These are phyloP conservation scores for Lepeophtheirus nordmannii DNA, from an alignment of 2,888 invertebrate species.

Conservation along the genomic window DNA sequence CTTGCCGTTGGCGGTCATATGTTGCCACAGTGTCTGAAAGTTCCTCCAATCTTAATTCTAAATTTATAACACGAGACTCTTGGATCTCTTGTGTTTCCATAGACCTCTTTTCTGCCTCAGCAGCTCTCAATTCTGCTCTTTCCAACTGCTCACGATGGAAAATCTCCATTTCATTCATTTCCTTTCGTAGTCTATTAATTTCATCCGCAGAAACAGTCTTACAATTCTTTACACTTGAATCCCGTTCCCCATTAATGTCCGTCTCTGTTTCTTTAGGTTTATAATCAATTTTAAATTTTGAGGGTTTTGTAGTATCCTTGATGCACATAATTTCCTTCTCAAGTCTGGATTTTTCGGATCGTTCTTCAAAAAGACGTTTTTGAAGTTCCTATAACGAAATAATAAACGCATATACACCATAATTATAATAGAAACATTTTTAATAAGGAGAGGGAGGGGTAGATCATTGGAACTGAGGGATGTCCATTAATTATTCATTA, in stretches of 20 bases:
- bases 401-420: too few relatives aligned
- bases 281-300: not conserved
- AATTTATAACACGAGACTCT: slow-evolving; percentile 56
- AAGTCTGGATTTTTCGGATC: not conserved
- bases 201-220: slow-evolving; percentile 43
- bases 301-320: slow-evolving; percentile 17
- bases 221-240: too few relatives aligned
- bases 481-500: too few relatives aligned
- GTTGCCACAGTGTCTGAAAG: slow-evolving; percentile 59
- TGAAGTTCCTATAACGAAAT: slow-evolving; percentile 27
- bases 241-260: too few relatives aligned
- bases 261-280: too few relatives aligned
- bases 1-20: slow-evolving; percentile 53
- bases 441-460: too few relatives aligned
- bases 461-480: too few relatives aligned
- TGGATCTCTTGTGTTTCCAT: slow-evolving; percentile 50
- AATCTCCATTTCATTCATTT: slow-evolving; percentile 54
- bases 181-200: slow-evolving; percentile 51
- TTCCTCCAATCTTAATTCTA: slow-evolving; percentile 61
- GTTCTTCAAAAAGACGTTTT: slow-evolving; percentile 8
- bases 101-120: slow-evolving; percentile 55
- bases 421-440: too few relatives aligned
- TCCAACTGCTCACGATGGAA: slow-evolving; percentile 57
- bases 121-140: slow-evolving; percentile 39
- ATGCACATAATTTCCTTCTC: slow-evolving; percentile 4